phyloP scores from a whole-genome alignment of 2,113 vertebrate species.

The Ploceus nigricollis region DNA sequence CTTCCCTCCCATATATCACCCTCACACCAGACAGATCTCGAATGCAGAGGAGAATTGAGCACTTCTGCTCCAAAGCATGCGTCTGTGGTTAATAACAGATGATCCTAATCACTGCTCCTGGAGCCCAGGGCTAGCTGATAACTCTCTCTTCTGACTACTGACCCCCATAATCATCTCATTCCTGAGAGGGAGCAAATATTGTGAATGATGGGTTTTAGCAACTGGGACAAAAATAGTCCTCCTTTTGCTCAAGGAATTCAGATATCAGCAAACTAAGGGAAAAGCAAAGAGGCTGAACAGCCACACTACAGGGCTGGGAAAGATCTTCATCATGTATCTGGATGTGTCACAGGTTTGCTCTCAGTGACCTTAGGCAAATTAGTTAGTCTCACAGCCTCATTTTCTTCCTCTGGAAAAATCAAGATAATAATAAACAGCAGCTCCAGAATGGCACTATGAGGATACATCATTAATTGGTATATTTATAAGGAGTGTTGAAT shows the following conservation, averaged over 20 bases:
- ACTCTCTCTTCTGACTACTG: constrained; percentile 10
- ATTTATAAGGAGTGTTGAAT: neutral
- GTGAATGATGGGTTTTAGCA: neutral
- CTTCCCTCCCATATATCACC: constrained; percentile 46
- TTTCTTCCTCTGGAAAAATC: neutral
- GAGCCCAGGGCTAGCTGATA: constrained; percentile 49
- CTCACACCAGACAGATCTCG: neutral
- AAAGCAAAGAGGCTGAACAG: neutral
- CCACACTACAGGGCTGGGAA: neutral
- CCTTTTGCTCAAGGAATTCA: neutral
- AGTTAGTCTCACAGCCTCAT: neutral
- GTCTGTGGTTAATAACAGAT: constrained; percentile 19
- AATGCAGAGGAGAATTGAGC: constrained; percentile 11
- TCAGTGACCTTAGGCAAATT: neutral
- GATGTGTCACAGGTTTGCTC: neutral
- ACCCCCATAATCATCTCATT: constrained; percentile 34
- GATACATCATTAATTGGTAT: neutral
- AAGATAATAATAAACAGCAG: neutral
- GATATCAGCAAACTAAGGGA: constrained; percentile 3
- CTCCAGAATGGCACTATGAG: neutral
- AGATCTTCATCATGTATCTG: neutral
- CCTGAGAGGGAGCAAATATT: constrained; percentile 36
- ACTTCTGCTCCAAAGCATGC: constrained; percentile 19
- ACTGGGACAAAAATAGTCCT: constrained; percentile 27
- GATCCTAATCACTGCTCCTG: constrained; percentile 28